Evolutionary conservation across 2,797 vertebrate species (phyloP), one percentile per base, ranked within the genome.

Genomic region (Natrix natrix): DNA sequence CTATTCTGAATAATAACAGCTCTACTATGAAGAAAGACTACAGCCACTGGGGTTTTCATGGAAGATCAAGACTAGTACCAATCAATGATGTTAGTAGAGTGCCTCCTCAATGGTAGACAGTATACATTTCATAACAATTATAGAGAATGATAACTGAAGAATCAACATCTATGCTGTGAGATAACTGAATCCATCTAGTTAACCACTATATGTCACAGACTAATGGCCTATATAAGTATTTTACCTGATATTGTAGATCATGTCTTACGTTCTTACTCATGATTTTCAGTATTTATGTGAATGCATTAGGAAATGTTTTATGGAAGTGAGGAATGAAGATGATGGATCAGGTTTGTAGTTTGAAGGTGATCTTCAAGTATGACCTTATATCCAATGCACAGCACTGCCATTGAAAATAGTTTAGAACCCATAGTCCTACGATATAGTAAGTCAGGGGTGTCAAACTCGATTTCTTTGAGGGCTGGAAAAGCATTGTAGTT

Each of bases 1-100:
- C 94, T 97, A 95, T 95, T 95, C 96, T 89, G 92, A 96, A 78
- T 43, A 37, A 78, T 10, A 78, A 43, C 69, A 78, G 7, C 32
- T 78, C 32, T 78, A 43, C 32, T 43, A 78, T 78, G 69, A 78
- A 43, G 69, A 78, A 78, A 78, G 32, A 20, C 17, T 8, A 78
- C 2, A 22, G 32, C 32, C 17, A 43, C 32, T 78, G 32, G 17
- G 69, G 69, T 78, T 78, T 78, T 78, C 69, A 78, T 78, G 17
- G 17, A 78, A 0, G 32, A 78, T 43, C 32, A 78, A 78, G 32
- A 78, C 69, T 78, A 22, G 32, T 22, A 43, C 32, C 69, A 37
- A 78, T 78, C 32, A 78, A 78, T 22, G 17, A 69, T 14, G 66
- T 32, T 32, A 16, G 32, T 22, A 78, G 1, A 43, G 16, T 6